Evolutionary conservation across 1,140 invertebrate genomes (phyloP).

Genomic region (Drosophila elegans): DNA sequence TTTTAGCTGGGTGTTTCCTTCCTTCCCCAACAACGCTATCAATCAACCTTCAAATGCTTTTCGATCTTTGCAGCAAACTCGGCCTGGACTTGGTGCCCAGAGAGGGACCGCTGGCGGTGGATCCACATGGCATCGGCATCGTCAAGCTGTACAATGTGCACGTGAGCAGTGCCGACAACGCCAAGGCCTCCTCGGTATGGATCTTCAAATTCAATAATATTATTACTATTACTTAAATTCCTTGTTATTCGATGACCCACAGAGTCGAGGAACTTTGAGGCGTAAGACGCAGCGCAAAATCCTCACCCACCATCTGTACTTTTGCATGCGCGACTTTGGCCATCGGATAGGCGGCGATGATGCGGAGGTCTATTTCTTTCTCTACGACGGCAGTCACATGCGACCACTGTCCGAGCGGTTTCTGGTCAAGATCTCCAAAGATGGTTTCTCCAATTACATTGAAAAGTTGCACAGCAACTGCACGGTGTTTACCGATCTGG

Average conservation of each 20-base stretch:
- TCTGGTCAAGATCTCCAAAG: constrained; percentile 94
- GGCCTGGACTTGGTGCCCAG: constrained; percentile 96
- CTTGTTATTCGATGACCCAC: neutral
- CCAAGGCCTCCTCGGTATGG: constrained; percentile 90
- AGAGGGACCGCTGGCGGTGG: constrained; percentile 93
- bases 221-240: too few relatives aligned
- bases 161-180: constrained; percentile 92
- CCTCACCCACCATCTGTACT: constrained; percentile 92
- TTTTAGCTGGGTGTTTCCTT: constrained; percentile 52
- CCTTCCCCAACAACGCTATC: constrained; percentile 34
- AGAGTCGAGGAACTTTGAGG: constrained; percentile 89
- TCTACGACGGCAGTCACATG: constrained; percentile 91
- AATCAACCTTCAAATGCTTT: constrained; percentile 32
- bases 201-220: neutral
- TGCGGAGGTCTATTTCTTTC: constrained; percentile 93
- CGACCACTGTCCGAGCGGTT: constrained; percentile 94
- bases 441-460: constrained; percentile 95
- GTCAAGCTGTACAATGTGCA: constrained; percentile 96
- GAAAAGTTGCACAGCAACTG: constrained; percentile 95
- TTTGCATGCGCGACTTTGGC: constrained; percentile 95
- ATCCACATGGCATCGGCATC: constrained; percentile 94
- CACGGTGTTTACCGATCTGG: constrained; percentile 92
- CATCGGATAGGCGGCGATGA: constrained; percentile 94
- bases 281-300: constrained; percentile 89
- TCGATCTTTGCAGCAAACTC: constrained; percentile 91